Evolutionary conservation across 2,113 vertebrate species (phyloP).

Genomic region (Lasiurus borealis): DNA sequence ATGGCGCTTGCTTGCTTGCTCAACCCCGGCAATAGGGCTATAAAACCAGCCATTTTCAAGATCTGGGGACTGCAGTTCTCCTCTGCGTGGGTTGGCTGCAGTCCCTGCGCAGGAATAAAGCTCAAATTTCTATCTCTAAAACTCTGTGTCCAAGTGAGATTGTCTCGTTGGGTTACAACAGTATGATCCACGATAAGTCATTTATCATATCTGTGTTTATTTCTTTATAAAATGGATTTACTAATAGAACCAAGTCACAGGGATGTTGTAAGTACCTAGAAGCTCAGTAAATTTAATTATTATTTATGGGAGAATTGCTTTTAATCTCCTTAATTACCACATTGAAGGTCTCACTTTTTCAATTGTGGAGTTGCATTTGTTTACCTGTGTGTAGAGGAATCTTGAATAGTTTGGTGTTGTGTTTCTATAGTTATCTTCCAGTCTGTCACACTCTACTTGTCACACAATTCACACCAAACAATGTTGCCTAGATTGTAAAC

Average conservation of each 20-base stretch:
- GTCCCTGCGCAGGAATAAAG: too few species aligned
- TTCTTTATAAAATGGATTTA: background rate
- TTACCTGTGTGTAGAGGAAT: background rate
- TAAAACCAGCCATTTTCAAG: too few species aligned
- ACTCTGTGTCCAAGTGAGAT: too few species aligned
- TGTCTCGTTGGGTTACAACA: too few species aligned
- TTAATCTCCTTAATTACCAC: background rate
- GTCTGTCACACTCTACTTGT: background rate
- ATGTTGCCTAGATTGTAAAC: background rate
- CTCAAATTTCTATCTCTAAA: too few species aligned
- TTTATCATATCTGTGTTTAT: background rate
- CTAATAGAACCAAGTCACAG: background rate
- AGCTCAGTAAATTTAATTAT: background rate
- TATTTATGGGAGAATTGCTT: background rate
- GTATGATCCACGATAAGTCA: background rate
- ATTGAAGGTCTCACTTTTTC: background rate
- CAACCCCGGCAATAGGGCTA: too few species aligned
- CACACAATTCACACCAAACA: background rate
- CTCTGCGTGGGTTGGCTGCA: too few species aligned
- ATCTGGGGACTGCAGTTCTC: too few species aligned
- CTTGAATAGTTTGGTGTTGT: background rate
- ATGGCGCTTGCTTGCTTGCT: too few species aligned
- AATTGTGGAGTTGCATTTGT: background rate
- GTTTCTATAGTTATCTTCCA: background rate
- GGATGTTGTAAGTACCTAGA: background rate